Base-by-base conservation (phyloP, 2,113 vertebrate species). In the Hemiscyllium ocellatum region DNA sequence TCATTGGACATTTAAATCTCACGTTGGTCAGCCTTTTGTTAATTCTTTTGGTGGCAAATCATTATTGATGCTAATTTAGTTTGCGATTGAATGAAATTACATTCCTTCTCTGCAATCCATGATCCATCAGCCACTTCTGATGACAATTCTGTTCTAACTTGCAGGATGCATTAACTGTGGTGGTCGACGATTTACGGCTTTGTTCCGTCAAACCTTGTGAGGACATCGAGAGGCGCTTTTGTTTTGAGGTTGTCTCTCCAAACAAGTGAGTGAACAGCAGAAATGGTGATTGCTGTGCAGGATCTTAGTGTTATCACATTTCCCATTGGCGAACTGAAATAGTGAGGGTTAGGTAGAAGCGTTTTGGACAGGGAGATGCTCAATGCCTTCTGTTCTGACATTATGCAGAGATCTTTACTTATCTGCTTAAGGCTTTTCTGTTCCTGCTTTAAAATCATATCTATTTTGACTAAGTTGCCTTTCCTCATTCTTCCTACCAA, bases 181-280 rank as follows among this genome's bases (percentile, higher is more conserved):
- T 99, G 96, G 99, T 99, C 78, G 99, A 99, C 7, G 99, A 99
- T 96, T 98, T 99, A 90, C 96, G 99, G 26, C 98, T 99, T 33
- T 99, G 99, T 95, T 98, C 98, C 0, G 99, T 99, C 87, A 99
- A 99, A 96, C 99, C 99, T 0, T 99, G 98, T 0, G 99, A 99
- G 97, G 99, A 99, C 97, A 99, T 98, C 0, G 99, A 99, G 97
- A 98, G 99, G 96, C 98, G 99, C 96, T 99, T 99, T 97, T 99
- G 99, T 97, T 99, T 99, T 24, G 99, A 99, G 97, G 99, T 99
- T 0, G 98, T 99, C 96, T 99, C 99, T 0, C 99, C 99, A 47
- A 98, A 98, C 96, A 99, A 99, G 99, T 99, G 97, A 98, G 99
- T 96, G 22, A 76, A 5, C 89, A 37, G 89, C 37, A 93, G 52